Percentiles rank a stretch among this genome's conserved stretches.
Evolutionary conservation across 2,888 invertebrate species (phyloP).

Genomic region (Stenolophus ochropezus): DNA sequence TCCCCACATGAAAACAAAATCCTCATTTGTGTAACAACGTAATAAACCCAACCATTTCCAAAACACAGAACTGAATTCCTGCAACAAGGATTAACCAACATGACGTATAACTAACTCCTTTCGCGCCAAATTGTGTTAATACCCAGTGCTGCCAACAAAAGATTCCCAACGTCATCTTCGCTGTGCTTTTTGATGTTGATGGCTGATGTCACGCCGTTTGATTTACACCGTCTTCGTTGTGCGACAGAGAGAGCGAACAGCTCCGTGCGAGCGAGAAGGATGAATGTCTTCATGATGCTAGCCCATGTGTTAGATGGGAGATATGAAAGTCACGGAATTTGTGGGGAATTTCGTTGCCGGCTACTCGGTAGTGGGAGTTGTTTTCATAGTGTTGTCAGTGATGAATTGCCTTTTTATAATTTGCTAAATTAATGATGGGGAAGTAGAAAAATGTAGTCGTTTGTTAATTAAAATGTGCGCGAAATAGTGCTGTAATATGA

Average conservation of each 20-base stretch:
- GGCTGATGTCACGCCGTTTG: conserved; percentile 34
- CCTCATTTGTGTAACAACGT: conserved; percentile 1
- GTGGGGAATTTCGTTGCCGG: not conserved
- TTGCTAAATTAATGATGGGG: not conserved
- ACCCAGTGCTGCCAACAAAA: conserved; percentile 12
- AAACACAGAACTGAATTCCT: conserved; percentile 12
- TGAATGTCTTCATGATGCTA: conserved; percentile 37
- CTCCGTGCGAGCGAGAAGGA: not conserved
- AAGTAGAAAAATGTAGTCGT: not conserved
- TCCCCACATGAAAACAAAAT: conserved; percentile 11
- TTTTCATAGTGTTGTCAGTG: not conserved
- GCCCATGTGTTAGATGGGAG: conserved; percentile 23
- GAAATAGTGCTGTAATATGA: not conserved
- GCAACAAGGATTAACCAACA: conserved; percentile 8
- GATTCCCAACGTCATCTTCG: conserved; percentile 19
- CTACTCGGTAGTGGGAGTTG: not conserved
- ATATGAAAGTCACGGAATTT: conserved; percentile 46
- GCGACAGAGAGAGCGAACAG: not conserved
- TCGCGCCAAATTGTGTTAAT: conserved; percentile 26
- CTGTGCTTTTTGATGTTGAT: conserved; percentile 38
- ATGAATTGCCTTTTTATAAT: not conserved
- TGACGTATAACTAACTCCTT: conserved; percentile 3
- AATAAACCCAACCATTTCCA: conserved; percentile 12
- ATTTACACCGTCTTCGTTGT: conserved; percentile 30
- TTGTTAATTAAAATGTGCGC: not conserved